Conservation (phyloP, 2,888 invertebrate species). For the Gonocerus acuteangulatus region DNA sequence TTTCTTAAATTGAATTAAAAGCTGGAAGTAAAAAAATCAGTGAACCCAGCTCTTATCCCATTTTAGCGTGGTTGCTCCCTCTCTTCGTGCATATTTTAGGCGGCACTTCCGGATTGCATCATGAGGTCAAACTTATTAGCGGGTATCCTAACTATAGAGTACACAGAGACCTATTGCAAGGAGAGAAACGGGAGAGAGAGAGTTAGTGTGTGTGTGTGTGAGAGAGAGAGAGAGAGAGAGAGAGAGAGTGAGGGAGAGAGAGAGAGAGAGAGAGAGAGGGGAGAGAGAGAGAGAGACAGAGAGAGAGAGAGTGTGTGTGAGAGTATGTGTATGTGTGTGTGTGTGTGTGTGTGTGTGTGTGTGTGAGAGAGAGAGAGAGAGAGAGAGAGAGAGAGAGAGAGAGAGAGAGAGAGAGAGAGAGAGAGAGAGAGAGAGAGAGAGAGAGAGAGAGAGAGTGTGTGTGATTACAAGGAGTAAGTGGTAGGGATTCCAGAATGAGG, state of each 20-base stretch:
- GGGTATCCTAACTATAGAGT: no score
- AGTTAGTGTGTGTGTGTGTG: conserved; percentile 2
- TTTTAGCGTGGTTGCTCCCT: no score
- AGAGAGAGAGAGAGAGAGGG: conserved; percentile 7
- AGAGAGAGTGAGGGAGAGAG: conserved; percentile 6
- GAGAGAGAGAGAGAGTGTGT: conserved; percentile 2
- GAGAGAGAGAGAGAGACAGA: conserved; percentile 15
- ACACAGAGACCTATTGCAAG: no score
- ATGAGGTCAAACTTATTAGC: no score
- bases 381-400: conserved; percentile 14
- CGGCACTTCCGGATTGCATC: no score
- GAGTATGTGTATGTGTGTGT: background rate
- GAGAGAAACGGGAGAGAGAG: background rate
- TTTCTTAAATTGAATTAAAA: no score
- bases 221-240: conserved; percentile 14
- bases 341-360: no score
- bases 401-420: conserved; percentile 16
- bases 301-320: conserved; percentile 18
- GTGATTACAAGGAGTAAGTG: background rate
- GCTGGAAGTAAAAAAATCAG: no score
- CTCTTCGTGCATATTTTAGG: no score
- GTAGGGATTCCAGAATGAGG: no score
- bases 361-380: conserved; percentile 1
- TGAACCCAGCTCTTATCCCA: no score
- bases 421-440: conserved; percentile 5